phyloP scores from a whole-genome alignment of 2,113 vertebrate species.

The Hypanus sabinus region DNA sequence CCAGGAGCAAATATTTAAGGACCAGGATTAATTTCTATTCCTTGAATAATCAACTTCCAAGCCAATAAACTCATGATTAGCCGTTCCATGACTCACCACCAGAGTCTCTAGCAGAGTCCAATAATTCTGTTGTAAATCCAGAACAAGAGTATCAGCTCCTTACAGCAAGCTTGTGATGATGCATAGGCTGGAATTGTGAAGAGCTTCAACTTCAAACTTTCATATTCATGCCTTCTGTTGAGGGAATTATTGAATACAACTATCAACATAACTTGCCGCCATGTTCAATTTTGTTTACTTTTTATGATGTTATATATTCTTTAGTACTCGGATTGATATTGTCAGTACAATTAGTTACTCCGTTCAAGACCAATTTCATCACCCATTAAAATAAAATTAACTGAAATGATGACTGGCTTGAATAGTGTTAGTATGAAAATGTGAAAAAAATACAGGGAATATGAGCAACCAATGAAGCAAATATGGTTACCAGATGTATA shows the following conservation, averaged over 20 bases:
- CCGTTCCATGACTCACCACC: not conserved
- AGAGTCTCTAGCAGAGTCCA: not conserved
- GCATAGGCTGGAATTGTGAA: not conserved
- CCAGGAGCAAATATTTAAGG: not conserved
- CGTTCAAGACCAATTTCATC: not conserved
- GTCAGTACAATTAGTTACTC: not conserved
- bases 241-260: not conserved
- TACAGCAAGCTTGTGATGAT: not conserved
- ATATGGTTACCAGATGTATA: constrained; percentile 37
- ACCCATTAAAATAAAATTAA: not conserved
- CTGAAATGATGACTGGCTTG: not conserved
- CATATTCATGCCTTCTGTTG: too few species aligned
- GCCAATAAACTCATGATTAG: not conserved
- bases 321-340: not conserved
- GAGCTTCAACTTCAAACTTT: not conserved
- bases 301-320: not conserved
- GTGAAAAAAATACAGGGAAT: not conserved
- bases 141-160: not conserved
- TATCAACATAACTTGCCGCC: not conserved
- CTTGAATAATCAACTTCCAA: not conserved
- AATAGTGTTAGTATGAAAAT: not conserved
- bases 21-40: not conserved
- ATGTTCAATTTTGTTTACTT: not conserved
- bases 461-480: constrained; percentile 18
- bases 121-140: not conserved